phyloP scores from a whole-genome alignment of 2,113 vertebrate species.

The Bostrychus sinensis region DNA sequence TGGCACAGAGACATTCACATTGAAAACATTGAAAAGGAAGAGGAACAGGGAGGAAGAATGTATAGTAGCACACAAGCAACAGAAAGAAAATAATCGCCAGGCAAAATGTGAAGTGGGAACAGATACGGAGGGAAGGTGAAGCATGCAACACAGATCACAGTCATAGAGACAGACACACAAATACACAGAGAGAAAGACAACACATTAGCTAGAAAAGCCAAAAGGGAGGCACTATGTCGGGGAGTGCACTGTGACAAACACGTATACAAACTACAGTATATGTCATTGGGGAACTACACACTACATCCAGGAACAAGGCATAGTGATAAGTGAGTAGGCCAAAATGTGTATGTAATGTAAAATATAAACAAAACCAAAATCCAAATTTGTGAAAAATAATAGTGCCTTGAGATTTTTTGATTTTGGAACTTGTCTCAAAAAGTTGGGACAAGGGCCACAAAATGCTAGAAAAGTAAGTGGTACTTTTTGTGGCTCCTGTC shows the following conservation, averaged over 20 bases:
- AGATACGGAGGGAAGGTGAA: slow-evolving; percentile 8
- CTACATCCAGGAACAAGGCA: slow-evolving; percentile 7
- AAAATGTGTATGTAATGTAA: too few species aligned
- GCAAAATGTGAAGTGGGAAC: slow-evolving; percentile 30
- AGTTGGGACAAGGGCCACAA: too few species aligned
- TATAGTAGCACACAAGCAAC: slow-evolving; percentile 36
- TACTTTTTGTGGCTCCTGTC: too few species aligned
- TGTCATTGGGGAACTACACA: slow-evolving; percentile 20
- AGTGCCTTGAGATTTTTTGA: too few species aligned
- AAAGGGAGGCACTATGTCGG: slow-evolving; percentile 66
- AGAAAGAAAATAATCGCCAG: slow-evolving; percentile 49
- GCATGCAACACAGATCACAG: slow-evolving; percentile 42
- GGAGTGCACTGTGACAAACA: slow-evolving; percentile 71
- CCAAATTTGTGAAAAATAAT: too few species aligned
- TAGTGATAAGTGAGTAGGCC: background rate
- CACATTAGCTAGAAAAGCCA: slow-evolving; percentile 76
- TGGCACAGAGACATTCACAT: background rate
- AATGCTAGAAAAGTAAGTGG: too few species aligned
- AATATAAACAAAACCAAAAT: too few species aligned
- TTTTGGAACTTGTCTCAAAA: too few species aligned
- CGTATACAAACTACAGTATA: slow-evolving; percentile 55
- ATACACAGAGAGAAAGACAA: slow-evolving; percentile 79
- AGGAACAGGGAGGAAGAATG: slow-evolving; percentile 49
- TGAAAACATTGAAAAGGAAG: slow-evolving; percentile 55
- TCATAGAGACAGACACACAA: slow-evolving; percentile 69